These are phyloP conservation scores for Ecdyonurus torrentis DNA, from an alignment of 2,888 invertebrate genomes.

Conservation along the genomic window DNA sequence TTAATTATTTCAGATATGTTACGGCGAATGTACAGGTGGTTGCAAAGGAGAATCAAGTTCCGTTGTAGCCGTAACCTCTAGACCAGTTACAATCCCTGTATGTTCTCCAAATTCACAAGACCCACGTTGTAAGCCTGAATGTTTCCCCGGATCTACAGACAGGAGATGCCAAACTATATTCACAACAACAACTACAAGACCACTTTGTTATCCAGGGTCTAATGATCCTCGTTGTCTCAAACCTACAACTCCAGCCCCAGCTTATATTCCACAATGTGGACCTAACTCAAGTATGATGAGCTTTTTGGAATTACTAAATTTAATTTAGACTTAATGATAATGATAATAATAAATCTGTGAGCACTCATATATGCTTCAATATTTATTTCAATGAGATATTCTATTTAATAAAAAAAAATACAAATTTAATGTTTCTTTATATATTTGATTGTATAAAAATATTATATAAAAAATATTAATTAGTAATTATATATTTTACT, in stretches of 20 bases:
- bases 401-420: too few relatives aligned
- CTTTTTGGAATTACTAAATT: too few relatives aligned
- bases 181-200: conserved; percentile 10
- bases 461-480: too few relatives aligned
- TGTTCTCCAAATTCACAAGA: too few relatives aligned
- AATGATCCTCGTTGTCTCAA: conserved; percentile 16
- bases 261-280: conserved; percentile 14
- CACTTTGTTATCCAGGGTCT: conserved; percentile 14
- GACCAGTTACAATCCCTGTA: conserved; percentile 15
- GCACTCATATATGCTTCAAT: too few relatives aligned
- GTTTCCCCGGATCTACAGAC: conserved; percentile 13
- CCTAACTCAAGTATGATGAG: too few relatives aligned
- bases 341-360: too few relatives aligned
- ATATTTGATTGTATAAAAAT: too few relatives aligned
- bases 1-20: background rate
- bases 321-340: too few relatives aligned
- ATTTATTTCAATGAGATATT: too few relatives aligned
- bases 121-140: conserved; percentile 11
- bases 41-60: conserved; percentile 15
- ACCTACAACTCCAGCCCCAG: conserved; percentile 9
- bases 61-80: conserved; percentile 10
- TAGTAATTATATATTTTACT: too few relatives aligned
- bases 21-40: conserved; percentile 17
- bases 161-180: conserved; percentile 12
- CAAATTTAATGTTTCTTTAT: too few relatives aligned